A percentile compares a stretch with the other conserved stretches of the same genome.
Evolutionary conservation across 2,888 invertebrate genomes (phyloP).

Genomic region (Lasioglossum malachurum): DNA sequence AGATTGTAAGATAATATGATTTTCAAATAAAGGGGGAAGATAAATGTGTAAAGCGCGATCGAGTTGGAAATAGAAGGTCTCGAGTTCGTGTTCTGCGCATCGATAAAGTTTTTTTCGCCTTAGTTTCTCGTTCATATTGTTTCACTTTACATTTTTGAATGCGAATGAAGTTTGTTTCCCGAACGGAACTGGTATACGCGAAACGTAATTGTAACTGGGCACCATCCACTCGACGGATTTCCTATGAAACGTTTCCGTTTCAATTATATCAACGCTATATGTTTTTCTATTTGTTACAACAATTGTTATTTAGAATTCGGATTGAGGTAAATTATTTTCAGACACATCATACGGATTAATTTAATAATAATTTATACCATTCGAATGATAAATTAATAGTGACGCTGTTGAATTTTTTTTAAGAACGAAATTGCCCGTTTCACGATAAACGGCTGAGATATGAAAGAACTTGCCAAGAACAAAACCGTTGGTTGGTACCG

Average conservation of each 20-base stretch:
- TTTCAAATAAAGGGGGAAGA: not conserved
- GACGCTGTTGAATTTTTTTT: not conserved
- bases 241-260: not conserved
- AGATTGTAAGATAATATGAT: not conserved
- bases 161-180: slow-evolving; percentile 1
- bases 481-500: not conserved
- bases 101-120: not conserved
- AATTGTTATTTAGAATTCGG: too few relatives aligned
- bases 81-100: not conserved
- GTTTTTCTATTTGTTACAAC: not conserved
- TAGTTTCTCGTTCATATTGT: not conserved
- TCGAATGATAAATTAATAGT: not conserved
- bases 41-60: not conserved
- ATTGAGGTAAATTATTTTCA: too few relatives aligned
- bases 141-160: slow-evolving; percentile 10
- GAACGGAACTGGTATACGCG: not conserved
- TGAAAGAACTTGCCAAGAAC: not conserved
- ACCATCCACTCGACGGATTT: not conserved
- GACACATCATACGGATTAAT: not conserved
- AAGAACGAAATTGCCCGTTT: not conserved
- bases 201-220: not conserved
- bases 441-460: not conserved
- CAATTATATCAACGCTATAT: not conserved
- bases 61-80: not conserved
- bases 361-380: not conserved